Conservation (phyloP, 2,888 invertebrate species). For the Sinotaia quadrata region DNA sequence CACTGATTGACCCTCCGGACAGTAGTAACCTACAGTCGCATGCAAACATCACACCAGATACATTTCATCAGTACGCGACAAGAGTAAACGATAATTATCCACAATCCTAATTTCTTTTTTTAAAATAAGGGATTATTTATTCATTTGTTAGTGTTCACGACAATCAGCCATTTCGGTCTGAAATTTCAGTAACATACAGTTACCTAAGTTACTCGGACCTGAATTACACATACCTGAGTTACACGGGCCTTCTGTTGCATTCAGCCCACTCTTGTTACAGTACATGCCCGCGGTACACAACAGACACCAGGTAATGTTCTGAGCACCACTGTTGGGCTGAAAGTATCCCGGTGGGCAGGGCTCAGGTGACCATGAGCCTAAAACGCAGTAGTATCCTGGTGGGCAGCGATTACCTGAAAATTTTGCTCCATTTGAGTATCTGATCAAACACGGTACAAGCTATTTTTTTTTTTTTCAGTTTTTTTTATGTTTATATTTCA, state of each 20-base stretch:
- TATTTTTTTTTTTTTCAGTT: no score
- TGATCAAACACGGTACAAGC: no score
- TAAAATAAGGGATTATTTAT: background rate
- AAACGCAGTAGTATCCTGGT: constrained; percentile 59
- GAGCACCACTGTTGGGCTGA: constrained; percentile 58
- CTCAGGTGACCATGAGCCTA: constrained; percentile 54
- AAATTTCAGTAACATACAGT: no score
- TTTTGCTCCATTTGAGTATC: constrained; percentile 57
- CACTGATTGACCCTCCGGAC: constrained; percentile 59
- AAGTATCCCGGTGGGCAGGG: constrained; percentile 65
- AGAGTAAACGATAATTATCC: no score
- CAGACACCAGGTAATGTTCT: constrained; percentile 63
- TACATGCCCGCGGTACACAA: constrained; percentile 62
- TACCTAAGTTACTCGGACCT: no score
- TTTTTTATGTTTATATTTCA: no score
- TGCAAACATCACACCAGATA: no score
- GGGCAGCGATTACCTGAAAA: constrained; percentile 61
- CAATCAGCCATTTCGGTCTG: no score
- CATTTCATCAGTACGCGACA: no score
- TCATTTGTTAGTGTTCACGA: no score
- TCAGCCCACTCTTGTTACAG: constrained; percentile 61
- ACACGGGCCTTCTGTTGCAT: constrained; percentile 61
- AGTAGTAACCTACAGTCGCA: constrained; percentile 68
- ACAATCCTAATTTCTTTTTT: no score
- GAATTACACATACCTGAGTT: constrained; percentile 52